Evolutionary conservation across 2,888 invertebrate species (phyloP).

Genomic region (Tholera decimalis): DNA sequence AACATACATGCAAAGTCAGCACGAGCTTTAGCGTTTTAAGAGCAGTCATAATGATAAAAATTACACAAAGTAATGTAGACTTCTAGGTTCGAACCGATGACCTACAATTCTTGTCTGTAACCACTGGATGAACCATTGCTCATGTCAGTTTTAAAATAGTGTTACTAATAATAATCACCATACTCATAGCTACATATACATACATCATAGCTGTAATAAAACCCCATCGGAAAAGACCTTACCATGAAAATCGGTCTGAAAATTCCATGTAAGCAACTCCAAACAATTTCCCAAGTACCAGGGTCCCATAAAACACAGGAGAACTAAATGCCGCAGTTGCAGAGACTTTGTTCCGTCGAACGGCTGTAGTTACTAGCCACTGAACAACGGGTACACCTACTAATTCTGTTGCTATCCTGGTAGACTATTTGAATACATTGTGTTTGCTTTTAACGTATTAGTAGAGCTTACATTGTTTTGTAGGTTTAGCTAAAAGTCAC

Average conservation of each 20-base stretch:
- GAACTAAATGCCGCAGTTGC: constrained; percentile 33
- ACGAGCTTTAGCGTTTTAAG: too few species aligned
- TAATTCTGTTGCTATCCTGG: constrained; percentile 63
- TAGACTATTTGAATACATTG: constrained; percentile 52
- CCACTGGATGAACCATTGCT: too few species aligned
- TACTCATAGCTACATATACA: too few species aligned
- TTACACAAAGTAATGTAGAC: too few species aligned
- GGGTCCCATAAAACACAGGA: constrained; percentile 45
- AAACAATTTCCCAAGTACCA: constrained; percentile 37
- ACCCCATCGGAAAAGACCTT: background rate
- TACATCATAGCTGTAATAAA: too few species aligned
- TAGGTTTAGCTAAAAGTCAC: constrained; percentile 39
- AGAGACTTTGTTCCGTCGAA: constrained; percentile 42
- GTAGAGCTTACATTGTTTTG: constrained; percentile 38
- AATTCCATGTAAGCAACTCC: constrained; percentile 3
- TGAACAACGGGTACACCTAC: constrained; percentile 55
- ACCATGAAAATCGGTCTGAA: constrained; percentile 6
- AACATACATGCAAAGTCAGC: too few species aligned
- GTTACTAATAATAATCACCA: too few species aligned
- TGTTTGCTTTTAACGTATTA: constrained; percentile 42
- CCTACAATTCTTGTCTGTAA: too few species aligned
- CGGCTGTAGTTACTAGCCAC: constrained; percentile 47
- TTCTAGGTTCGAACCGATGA: too few species aligned
- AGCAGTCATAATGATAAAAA: too few species aligned
- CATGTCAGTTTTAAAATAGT: too few species aligned